Evolutionary conservation across 1,140 invertebrate genomes (phyloP).

Genomic region (Adoxophyes honmai): DNA sequence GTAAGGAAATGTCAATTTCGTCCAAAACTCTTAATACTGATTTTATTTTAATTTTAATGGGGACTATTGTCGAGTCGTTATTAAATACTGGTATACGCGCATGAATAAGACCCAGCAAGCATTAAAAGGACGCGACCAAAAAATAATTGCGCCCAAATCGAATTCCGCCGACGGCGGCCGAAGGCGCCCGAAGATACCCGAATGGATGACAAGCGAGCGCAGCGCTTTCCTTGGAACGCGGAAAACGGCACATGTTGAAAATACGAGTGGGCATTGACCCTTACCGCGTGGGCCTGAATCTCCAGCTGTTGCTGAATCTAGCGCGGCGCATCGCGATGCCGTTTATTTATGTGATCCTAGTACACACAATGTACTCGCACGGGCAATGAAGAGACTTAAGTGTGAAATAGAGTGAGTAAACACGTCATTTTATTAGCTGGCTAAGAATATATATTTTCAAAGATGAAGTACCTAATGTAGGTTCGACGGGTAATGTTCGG

Average conservation of each 20-base stretch:
- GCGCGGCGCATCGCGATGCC: constrained; percentile 54
- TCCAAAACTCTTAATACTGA: too few relatives aligned
- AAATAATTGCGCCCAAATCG: constrained; percentile 1
- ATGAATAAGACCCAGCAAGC: too few relatives aligned
- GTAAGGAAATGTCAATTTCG: too few relatives aligned
- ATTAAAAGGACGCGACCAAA: background rate
- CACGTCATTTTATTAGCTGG: too few relatives aligned
- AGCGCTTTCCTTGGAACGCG: constrained; percentile 71
- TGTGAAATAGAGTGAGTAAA: too few relatives aligned
- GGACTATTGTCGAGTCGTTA: too few relatives aligned
- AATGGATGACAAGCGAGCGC: constrained; percentile 63
- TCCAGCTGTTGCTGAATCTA: constrained; percentile 71
- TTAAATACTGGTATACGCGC: too few relatives aligned
- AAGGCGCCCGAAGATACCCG: constrained; percentile 53
- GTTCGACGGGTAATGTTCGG: too few relatives aligned
- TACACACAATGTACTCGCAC: constrained; percentile 15
- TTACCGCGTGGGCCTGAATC: constrained; percentile 59
- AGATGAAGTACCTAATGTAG: too few relatives aligned
- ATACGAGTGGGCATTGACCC: constrained; percentile 73
- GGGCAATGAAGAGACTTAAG: too few relatives aligned
- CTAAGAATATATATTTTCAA: too few relatives aligned
- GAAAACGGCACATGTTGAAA: constrained; percentile 75
- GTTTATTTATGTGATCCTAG: constrained; percentile 55
- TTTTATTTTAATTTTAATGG: too few relatives aligned
- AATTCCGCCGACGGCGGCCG: constrained; percentile 25